These are phyloP conservation scores for Drosophila basisetae DNA, from an alignment of 2,888 invertebrate genomes.

Conservation along the genomic window DNA sequence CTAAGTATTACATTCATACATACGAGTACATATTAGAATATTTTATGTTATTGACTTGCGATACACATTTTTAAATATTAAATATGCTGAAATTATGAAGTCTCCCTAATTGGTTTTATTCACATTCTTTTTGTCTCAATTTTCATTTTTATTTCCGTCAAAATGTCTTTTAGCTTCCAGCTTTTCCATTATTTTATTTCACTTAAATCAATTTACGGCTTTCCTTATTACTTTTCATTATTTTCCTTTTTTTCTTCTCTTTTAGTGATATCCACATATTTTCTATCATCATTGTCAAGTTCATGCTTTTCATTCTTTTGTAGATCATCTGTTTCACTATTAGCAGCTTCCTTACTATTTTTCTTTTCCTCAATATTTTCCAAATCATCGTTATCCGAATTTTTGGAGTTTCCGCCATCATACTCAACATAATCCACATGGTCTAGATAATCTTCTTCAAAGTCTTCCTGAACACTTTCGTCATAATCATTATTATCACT, in stretches of 20 bases:
- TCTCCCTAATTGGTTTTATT: neutral
- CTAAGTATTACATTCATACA: neutral
- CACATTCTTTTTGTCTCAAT: neutral
- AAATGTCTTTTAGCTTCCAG: neutral
- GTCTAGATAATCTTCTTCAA: neutral
- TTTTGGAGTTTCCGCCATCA: neutral
- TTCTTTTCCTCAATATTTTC: neutral
- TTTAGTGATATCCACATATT: neutral
- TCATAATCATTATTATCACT: neutral
- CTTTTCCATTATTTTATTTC: neutral
- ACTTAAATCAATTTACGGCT: neutral
- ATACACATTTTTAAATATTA: neutral
- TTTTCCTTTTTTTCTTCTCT: neutral
- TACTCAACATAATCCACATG: neutral
- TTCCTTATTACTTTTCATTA: no score
- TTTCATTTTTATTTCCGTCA: neutral
- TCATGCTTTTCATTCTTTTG: neutral
- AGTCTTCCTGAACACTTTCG: neutral
- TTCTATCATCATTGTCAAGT: neutral
- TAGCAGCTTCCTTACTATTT: neutral
- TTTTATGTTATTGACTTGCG: neutral
- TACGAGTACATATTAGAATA: neutral
- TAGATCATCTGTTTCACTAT: neutral
- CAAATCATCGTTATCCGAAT: neutral
- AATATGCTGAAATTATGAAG: neutral